Evolutionary conservation across 2,113 vertebrate genomes (phyloP).

Genomic region (Sebastes schlegelii): DNA sequence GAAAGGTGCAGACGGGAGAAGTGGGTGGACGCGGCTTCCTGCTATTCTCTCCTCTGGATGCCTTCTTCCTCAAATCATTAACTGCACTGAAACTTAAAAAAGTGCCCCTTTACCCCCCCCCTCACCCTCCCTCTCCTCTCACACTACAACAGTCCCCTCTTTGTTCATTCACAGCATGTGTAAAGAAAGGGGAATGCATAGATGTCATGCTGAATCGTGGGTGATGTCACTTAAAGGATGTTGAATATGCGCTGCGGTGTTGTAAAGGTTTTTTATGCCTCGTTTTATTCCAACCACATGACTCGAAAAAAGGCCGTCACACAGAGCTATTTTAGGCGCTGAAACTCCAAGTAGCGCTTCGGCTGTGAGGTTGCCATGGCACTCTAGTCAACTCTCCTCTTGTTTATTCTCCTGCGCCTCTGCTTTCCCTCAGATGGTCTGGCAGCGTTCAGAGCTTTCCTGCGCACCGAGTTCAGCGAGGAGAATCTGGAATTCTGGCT

Average conservation of each 20-base stretch:
- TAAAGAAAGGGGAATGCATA: not conserved
- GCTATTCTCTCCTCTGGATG: conserved; percentile 73
- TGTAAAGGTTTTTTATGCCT: conserved; percentile 13
- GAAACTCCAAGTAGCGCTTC: conserved; percentile 50
- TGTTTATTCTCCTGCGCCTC: conserved; percentile 56
- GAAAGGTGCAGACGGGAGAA: conserved; percentile 73
- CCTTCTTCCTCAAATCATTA: conserved; percentile 75
- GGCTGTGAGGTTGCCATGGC: conserved; percentile 69
- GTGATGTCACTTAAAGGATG: conserved; percentile 51
- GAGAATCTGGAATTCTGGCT: conserved; percentile 99
- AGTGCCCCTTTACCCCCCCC: not conserved
- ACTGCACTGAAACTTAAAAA: conserved; percentile 43
- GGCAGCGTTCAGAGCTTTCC: conserved; percentile 95
- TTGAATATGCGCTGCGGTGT: conserved; percentile 3
- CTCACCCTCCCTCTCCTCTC: too few relatives aligned
- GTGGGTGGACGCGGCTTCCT: conserved; percentile 78
- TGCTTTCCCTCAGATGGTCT: conserved; percentile 88
- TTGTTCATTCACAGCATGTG: conserved; percentile 44
- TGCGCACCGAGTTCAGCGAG: conserved; percentile 97
- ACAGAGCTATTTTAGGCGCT: conserved; percentile 70
- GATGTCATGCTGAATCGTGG: conserved; percentile 10
- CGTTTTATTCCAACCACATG: conserved; percentile 65
- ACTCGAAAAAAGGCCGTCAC: conserved; percentile 53
- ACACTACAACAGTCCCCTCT: conserved; percentile 27
- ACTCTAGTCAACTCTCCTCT: conserved; percentile 60